A percentile compares a stretch with the other conserved stretches of the same genome.
Evolutionary conservation across 2,888 invertebrate genomes (phyloP).

Genomic region (Erebia aethiops): DNA sequence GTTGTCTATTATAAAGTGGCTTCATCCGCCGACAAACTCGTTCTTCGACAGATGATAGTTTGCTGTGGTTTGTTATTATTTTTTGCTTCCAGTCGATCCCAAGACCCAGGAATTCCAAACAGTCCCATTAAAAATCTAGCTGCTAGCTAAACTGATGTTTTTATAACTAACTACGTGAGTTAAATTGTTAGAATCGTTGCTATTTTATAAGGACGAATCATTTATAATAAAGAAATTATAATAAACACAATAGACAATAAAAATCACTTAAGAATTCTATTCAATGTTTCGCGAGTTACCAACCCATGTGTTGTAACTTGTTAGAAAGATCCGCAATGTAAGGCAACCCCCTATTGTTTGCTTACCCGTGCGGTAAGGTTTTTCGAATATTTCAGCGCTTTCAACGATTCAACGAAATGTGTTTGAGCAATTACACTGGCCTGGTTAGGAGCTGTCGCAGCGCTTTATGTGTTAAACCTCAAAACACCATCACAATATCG

Average conservation of each 20-base stretch:
- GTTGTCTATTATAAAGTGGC: constrained; percentile 55
- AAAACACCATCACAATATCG: constrained; percentile 32
- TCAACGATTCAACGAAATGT: constrained; percentile 26
- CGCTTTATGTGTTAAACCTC: constrained; percentile 30
- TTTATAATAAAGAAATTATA: constrained; percentile 8
- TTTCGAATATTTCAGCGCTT: constrained; percentile 30
- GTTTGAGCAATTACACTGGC: constrained; percentile 25
- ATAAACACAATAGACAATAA: constrained; percentile 27
- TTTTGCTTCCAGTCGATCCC: constrained; percentile 50
- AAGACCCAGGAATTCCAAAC: constrained; percentile 45
- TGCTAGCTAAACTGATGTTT: constrained; percentile 1
- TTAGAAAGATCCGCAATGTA: constrained; percentile 32
- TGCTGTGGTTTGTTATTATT: constrained; percentile 66
- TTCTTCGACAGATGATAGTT: constrained; percentile 72
- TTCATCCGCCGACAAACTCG: constrained; percentile 69
- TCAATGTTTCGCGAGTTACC: constrained; percentile 14
- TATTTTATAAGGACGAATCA: constrained; percentile 12
- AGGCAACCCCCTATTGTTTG: constrained; percentile 37
- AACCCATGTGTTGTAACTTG: constrained; percentile 24
- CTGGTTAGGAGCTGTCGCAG: constrained; percentile 17
- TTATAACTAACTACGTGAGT: not conserved
- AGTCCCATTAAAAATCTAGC: constrained; percentile 41
- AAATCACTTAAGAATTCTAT: constrained; percentile 16
- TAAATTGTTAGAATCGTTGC: not conserved
- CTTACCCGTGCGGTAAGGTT: constrained; percentile 27